Evolutionary conservation across 1,140 invertebrate genomes (phyloP), one percentile per base, ranked within the genome.

Genomic region (Drosophila kikkawai): DNA sequence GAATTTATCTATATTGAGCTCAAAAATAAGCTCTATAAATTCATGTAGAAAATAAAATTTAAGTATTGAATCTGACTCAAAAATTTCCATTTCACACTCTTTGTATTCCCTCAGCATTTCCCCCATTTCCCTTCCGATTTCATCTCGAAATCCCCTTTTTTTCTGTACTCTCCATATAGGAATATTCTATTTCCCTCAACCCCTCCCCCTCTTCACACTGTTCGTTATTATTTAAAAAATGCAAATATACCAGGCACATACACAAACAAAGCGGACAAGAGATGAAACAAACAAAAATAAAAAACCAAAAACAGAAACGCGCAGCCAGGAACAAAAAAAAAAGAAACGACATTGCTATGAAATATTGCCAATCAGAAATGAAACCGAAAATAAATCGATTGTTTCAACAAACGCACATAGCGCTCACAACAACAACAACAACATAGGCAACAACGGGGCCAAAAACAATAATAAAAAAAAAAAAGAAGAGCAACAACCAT

Each of bases 341-440:
- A 45, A 44, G 29, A 19, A 77, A 78, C 50, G 56, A 78, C 77
- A 88, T 70, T 63, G 80, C 61, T 84, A 87, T 90, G 86, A 88
- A 88, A 88, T 85, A 91, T 91, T 91, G 87, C 87, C 87, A 91
- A 91, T 91, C 87, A 91, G 83, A 91, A 91, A 91, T 91, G 88
- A 91, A 91, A 91, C 87, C 88, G 87, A 91, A 91, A 91, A 91
- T 91, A 91, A 91, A 91, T 91, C 87, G 86, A 91, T 91, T 91
- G 87, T 83, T 87, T 75, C 87, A 83, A 91, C 87, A 91, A 75
- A 76, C 57, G 79, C 64, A 79, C 42, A 64, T 58, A 75, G 37
- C 64, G 65, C 22, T 4, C 66, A 13, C 66, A 79, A 29, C 26
- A 29, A 22, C 65, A 29, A 22, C 65, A 67, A 65, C 67, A 66